A percentile compares a stretch with the other conserved stretches of the same genome.
Evolutionary conservation across 2,888 invertebrate species (phyloP).

Genomic region (Exephanes ischioxanthus): DNA sequence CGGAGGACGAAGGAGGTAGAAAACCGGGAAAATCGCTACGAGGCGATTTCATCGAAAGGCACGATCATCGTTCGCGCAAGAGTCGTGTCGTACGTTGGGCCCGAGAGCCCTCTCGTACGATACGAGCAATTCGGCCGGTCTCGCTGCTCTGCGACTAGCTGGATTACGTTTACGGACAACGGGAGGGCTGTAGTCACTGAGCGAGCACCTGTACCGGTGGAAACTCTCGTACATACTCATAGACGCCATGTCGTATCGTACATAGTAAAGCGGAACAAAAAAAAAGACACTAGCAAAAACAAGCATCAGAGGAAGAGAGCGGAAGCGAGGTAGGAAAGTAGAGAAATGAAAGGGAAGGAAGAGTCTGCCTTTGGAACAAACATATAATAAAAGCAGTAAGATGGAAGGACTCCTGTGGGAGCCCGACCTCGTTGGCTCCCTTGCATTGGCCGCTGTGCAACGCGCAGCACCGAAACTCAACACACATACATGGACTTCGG

Average conservation of each 20-base stretch:
- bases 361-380: conserved; percentile 68
- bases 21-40: conserved; percentile 54
- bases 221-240: conserved; percentile 29
- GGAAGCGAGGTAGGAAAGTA: conserved; percentile 32
- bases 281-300: conserved; percentile 14
- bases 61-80: conserved; percentile 51
- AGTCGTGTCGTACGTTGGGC: conserved; percentile 21
- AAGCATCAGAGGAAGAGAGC: conserved; percentile 21
- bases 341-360: conserved; percentile 63
- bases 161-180: conserved; percentile 45
- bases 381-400: conserved; percentile 80
- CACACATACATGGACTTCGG: conserved; percentile 43
- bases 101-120: conserved; percentile 15
- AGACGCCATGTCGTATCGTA: conserved; percentile 40
- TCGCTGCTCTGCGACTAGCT: conserved; percentile 60
- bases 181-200: conserved; percentile 6
- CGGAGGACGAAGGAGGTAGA: conserved; percentile 9
- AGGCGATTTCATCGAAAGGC: conserved; percentile 57
- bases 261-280: background rate
- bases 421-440: conserved; percentile 70
- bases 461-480: conserved; percentile 50
- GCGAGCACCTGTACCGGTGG: conserved; percentile 18
- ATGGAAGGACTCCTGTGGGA: conserved; percentile 80
- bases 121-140: conserved; percentile 29
- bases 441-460: conserved; percentile 64